Conservation (phyloP, 2,888 invertebrate species). For the Archaeoteleia sp. region DNA sequence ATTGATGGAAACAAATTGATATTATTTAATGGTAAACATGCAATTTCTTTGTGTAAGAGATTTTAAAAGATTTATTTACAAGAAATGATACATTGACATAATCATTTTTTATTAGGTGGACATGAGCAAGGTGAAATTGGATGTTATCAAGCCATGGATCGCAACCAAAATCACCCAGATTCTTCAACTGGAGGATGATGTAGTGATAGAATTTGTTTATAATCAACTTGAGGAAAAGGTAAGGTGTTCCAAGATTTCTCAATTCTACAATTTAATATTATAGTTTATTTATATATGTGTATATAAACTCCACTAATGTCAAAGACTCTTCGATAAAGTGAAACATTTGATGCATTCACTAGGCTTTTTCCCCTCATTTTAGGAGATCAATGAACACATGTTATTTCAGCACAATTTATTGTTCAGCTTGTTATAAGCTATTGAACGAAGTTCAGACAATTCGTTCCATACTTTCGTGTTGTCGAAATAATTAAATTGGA, state of each 20-base stretch:
- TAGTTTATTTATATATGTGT: conserved; percentile 12
- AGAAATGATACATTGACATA: no score
- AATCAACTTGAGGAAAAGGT: conserved; percentile 98
- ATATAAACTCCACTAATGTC: conserved; percentile 33
- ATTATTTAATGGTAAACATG: no score
- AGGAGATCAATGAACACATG: conserved; percentile 69
- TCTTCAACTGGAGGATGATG: conserved; percentile 98
- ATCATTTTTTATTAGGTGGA: conserved; percentile 83
- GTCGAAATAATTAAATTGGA: conserved; percentile 23
- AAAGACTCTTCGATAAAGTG: conserved; percentile 40
- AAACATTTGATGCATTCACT: conserved; percentile 67
- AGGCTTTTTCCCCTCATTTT: conserved; percentile 75
- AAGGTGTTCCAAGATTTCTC: conserved; percentile 64
- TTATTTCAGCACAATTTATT: conserved; percentile 71
- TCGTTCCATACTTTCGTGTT: conserved; percentile 41
- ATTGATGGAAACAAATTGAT: no score
- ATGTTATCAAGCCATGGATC: conserved; percentile 99
- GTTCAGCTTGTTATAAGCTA: conserved; percentile 27
- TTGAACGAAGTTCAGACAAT: conserved; percentile 43
- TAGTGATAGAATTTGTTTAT: conserved; percentile 98
- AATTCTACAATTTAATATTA: conserved; percentile 4
- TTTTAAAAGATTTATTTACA: no score
- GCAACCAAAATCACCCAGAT: conserved; percentile 96
- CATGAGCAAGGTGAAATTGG: conserved; percentile 98
- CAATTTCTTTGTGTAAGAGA: neutral